phyloP scores from a whole-genome alignment of 2,888 invertebrate genomes.

The Luperina testacea region DNA sequence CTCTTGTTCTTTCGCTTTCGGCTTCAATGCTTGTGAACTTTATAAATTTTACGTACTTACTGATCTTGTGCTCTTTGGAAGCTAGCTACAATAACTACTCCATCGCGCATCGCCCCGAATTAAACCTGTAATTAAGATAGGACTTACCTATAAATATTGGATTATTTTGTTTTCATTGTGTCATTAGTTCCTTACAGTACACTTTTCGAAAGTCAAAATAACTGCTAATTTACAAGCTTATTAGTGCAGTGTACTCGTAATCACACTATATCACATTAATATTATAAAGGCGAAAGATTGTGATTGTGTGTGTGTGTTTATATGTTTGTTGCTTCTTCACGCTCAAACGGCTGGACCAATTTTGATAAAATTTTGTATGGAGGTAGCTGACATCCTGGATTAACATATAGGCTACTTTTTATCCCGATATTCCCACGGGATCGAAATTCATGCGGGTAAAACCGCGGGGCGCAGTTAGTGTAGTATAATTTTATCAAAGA shows the following conservation, averaged over 20 bases:
- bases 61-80: not conserved
- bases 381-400: no score
- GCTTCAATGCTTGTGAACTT: not conserved
- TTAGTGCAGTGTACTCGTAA: not conserved
- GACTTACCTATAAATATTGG: not conserved
- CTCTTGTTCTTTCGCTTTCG: not conserved
- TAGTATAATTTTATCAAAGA: not conserved
- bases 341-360: no score
- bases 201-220: no score
- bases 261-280: not conserved
- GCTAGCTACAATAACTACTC: not conserved
- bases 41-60: not conserved
- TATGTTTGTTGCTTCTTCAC: no score
- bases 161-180: not conserved
- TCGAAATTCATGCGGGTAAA: no score
- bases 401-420: no score
- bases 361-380: no score
- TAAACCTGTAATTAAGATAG: not conserved
- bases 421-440: no score
- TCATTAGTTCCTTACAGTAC: not conserved
- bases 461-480: no score
- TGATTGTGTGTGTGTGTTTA: no score
- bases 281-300: no score
- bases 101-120: not conserved
- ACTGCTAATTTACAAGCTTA: not conserved